Base-by-base conservation (phyloP, 35 echinoderm and acorn worm genomes). In the Patiria miniata region DNA sequence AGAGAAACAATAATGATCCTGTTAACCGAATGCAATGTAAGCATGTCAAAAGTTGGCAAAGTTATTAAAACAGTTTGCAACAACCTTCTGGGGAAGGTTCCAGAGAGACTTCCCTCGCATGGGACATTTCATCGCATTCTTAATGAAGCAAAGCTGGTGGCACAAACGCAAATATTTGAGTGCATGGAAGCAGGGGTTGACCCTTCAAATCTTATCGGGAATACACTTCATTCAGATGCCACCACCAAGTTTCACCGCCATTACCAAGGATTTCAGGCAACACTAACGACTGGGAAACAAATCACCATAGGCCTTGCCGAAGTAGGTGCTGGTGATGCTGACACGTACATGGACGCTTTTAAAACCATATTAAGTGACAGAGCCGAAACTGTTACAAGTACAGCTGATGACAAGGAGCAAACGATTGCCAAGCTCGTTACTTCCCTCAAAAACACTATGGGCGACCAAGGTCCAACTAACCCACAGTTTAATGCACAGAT, bases 251-350 rank as follows among this genome's bases (percentile, higher is more conserved):
- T 39, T 44, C 78, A 89, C 55, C 0, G 33, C 37, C 78, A 61
- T 21, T 89, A 61, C 39, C 87, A 89, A 37, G 59, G 79, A 12
- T 89, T 89, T 34, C 87, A 89, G 53, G 59, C 69, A 8, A 89
- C 87, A 52, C 40, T 0, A 23, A 12, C 0, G 7, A 79, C 61
- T 57, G 87, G 87, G 9, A 68, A 89, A 82, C 44, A 0, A 68
- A 23, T 88, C 6, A 57, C 87, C 36, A 89, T 83, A 23, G 79
- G 87, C 1, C 52, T 89, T 51, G 38, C 83, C 30, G 79, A 83
- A 18, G 37, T 83, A n/a, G 87, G 77, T 0, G 36, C 52, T 0
- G 79, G 56, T 7, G 52, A 51, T 26, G 39, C 51, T 1, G 79
- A 65, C 1, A 4, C 79, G 37, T 44, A 30, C 9, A 6, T 89